Base-by-base conservation (phyloP, 2,113 vertebrate species). In the Progne subis region DNA sequence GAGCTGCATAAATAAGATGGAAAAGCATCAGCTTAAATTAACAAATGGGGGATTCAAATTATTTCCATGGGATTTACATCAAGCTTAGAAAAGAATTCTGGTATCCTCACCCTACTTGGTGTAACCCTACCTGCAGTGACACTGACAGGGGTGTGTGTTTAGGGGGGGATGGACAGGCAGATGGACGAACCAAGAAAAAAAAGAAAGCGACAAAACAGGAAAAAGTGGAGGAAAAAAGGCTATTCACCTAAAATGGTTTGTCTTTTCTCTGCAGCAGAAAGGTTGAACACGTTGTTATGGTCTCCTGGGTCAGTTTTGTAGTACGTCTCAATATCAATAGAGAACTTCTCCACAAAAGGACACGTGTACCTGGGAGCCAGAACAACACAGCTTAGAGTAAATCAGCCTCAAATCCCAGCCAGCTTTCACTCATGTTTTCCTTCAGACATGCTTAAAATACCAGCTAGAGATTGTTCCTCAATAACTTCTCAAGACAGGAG, bases 271-370 rank as follows among this genome's bases (percentile, higher is more conserved):
- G 97, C 98, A 60, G 98, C 95, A 72, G 99, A 99, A 96, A 99
- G 97, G 97, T 98, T 99, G 98, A 99, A 99, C 79, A 99, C 99
- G 3, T 99, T 98, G 82, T 92, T 95, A 37, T 99, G 99, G 91
- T 98, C 98, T 93, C 99, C 99, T 12, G 98, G 98, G 90, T 99
- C 99, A 0, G 98, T 97, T 97, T 99, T 99, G 96, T 99, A 99
- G 97, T 99, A 99, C 0, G 99, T 99, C 97, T 99, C 99, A 34
- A 99, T 99, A 96, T 99, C 99, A 41, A 99, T 99, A 87, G 99
- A 99, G 97, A 99, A 99, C 96, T 99, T 99, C 97, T 99, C 99
- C 96, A 99, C 99, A 88, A 99, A 99, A 55, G 99, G 99, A 92
- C 99, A 99, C 1, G 99, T 99, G 95, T 99, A 99, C 96, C 99